These are phyloP conservation scores for Neelides sp. DNA, from an alignment of 1,140 invertebrate species.

Conservation along the genomic window DNA sequence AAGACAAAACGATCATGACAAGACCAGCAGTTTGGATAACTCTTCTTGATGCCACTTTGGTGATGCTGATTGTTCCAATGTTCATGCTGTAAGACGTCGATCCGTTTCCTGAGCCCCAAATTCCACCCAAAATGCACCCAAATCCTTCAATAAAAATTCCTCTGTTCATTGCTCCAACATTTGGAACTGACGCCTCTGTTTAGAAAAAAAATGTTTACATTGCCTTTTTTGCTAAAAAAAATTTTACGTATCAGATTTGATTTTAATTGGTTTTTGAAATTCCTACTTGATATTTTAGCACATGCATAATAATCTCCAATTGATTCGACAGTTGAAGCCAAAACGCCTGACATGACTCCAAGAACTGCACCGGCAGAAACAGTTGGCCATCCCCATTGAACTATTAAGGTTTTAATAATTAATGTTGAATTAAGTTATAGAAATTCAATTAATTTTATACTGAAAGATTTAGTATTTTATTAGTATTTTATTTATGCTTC, in stretches of 20 bases:
- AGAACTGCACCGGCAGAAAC: slow-evolving; percentile 58
- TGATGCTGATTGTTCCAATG: slow-evolving; percentile 43
- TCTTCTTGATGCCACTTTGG: slow-evolving; percentile 40
- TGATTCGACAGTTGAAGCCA: slow-evolving; percentile 72
- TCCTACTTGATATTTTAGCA: slow-evolving; percentile 58
- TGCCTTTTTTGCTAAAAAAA: no score
- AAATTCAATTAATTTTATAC: neutral
- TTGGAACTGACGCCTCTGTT: slow-evolving; percentile 39
- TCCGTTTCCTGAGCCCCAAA: slow-evolving; percentile 37
- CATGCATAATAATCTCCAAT: slow-evolving; percentile 79
- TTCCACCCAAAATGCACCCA: slow-evolving; percentile 39
- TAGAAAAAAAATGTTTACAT: no score
- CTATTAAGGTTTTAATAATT: no score
- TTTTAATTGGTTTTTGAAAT: neutral
- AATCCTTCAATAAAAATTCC: slow-evolving; percentile 42
- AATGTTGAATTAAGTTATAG: no score
- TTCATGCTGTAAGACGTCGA: slow-evolving; percentile 42
- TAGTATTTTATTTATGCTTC: no score
- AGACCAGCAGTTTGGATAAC: slow-evolving; percentile 38
- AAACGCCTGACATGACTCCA: slow-evolving; percentile 67
- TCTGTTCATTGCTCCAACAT: slow-evolving; percentile 41
- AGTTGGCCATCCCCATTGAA: slow-evolving; percentile 73
- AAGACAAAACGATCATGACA: slow-evolving; percentile 37
- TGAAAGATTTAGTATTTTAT: neutral
- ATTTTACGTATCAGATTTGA: neutral